Base-by-base conservation (phyloP, 2,797 vertebrate genomes). In the Astyanax mexicanus region DNA sequence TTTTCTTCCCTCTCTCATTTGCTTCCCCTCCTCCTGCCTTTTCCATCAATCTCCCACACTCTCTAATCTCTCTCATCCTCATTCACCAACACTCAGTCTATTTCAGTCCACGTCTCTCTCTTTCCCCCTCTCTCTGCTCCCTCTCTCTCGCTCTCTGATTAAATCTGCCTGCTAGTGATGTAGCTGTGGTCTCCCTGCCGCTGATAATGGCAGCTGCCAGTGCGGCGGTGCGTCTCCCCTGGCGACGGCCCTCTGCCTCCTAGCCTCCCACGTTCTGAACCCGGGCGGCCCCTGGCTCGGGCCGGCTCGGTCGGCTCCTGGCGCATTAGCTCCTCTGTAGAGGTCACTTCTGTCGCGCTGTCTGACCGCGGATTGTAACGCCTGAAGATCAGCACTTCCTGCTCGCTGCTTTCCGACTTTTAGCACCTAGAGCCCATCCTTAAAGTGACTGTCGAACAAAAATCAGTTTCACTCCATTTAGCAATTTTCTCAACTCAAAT, bases 131-230 rank as follows among this genome's bases (percentile, higher is more conserved):
- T 40, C 23, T 38, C 17, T 42, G 64, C 17, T 54, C 25, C 4
- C 49, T 44, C 7, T 65, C 40, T 64, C 37, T 23, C 61, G 64
- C 40, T 6, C 61, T 66, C 42, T 61, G 44, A 60, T 47, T 65
- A 73, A 51, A 58, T 58, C 64, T 51, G 37, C 71, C 32, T 54
- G 23, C 35, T 40, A 61, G 54, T 54, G 29, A n/a, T 32, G 61
- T 44, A 42, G 52, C 29, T 10, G 62, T 37, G 19, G 23, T 38
- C 61, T 60, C 54, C 17, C 12, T 44, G 54, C 37, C 47, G 13
- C 54, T 51, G 40, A 71, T 67, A 37, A 65, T 68, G 70, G 49
- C 69, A 42, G 70, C 44, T 68, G 76, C 69, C 62, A 67, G n/a
- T 23, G 4, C 38, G 35, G 61, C 51, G 32, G 11, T 38, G 62